Percentiles rank a stretch among this genome's conserved stretches.
Evolutionary conservation across 1,140 invertebrate species (phyloP).

Genomic region (Coelopa frigida): DNA sequence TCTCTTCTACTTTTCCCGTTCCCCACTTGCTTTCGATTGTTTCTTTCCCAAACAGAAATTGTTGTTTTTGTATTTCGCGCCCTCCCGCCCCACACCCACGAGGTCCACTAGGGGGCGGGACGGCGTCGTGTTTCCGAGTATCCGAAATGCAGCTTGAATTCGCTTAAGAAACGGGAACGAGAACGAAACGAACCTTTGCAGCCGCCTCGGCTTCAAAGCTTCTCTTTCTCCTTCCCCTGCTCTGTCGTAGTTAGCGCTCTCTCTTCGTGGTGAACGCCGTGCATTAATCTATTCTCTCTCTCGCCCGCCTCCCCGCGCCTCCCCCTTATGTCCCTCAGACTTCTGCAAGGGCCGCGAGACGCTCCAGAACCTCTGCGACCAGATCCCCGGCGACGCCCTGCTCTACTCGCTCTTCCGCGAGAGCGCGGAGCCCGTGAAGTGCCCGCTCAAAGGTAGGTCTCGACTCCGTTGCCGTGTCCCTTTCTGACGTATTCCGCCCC

Average conservation of each 20-base stretch:
- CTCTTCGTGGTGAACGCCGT: conserved; percentile 30
- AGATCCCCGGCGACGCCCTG: conserved; percentile 79
- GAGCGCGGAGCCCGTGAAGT: conserved; percentile 70
- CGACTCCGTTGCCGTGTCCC: background rate
- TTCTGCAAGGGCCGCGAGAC: conserved; percentile 69
- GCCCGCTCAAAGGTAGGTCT: conserved; percentile 62
- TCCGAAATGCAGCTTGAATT: no score
- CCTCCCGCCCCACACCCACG: no score
- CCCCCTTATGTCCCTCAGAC: conserved; percentile 53
- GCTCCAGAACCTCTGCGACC: conserved; percentile 69
- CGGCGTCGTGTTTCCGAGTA: no score
- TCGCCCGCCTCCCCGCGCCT: conserved; percentile 31
- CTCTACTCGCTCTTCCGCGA: conserved; percentile 83
- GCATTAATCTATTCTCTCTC: conserved; percentile 43
- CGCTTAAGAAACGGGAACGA: no score
- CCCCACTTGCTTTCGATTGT: no score
- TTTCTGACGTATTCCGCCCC: conserved; percentile 1
- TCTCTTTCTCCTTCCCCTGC: conserved; percentile 8
- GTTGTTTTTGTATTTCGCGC: no score
- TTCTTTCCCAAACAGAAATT: no score
- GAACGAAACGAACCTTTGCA: no score
- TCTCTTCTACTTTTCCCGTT: no score
- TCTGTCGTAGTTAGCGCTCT: conserved; percentile 13
- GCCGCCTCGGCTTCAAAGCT: no score
- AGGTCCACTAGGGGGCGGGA: no score